Evolutionary conservation across 1,140 invertebrate species (phyloP), one percentile per base, ranked within the genome.

Genomic region (Archivesica marissinica): DNA sequence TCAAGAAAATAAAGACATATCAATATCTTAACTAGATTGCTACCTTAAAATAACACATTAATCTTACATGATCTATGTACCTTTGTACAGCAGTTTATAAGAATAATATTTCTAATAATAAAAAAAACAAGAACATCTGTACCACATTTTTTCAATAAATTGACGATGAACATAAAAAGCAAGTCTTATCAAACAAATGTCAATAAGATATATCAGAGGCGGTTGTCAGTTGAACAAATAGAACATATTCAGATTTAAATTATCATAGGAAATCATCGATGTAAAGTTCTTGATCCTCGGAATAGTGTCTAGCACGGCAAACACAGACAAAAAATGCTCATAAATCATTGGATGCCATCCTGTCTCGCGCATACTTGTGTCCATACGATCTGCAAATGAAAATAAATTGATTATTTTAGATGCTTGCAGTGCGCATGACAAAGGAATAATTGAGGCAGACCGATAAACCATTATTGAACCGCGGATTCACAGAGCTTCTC

Each of bases 341-440:
- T 79, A 66, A 79, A 79, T 79, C 77, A 79, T 79, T 79, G 77
- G 77, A 23, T 79, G 77, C 77, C 77, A 79, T 20, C 4, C n/a
- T 64, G 56, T 66, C 59, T 79, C 28, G 15, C 54, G 44, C 54
- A 30, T 61, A 23, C 38, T 66, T 79, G 38, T 50, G 77, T 64
- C 61, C 61, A 47, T 64, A 68, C 44, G 77, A 79, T 79, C 77
- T 79, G 61, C 77, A 79, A 79, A 79, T 79, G 77, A 68, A 79
- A 79, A 79, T 79, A 64, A 79, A 79, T 79, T 66, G 77, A 79
- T 79, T 79, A 77, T 77, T 61, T 77, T 44, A 30, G 38, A 56
- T 39, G 35, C 56, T 61, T 61, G 75, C 75, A 77, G 39, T 77
- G 75, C 75, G 75, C 75, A 77, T 77, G 75, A 77, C 75, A 77